Percentiles rank a stretch among this genome's conserved stretches.
Conservation (phyloP, 2,113 vertebrate genomes). For the Micronycteris hirsuta region DNA sequence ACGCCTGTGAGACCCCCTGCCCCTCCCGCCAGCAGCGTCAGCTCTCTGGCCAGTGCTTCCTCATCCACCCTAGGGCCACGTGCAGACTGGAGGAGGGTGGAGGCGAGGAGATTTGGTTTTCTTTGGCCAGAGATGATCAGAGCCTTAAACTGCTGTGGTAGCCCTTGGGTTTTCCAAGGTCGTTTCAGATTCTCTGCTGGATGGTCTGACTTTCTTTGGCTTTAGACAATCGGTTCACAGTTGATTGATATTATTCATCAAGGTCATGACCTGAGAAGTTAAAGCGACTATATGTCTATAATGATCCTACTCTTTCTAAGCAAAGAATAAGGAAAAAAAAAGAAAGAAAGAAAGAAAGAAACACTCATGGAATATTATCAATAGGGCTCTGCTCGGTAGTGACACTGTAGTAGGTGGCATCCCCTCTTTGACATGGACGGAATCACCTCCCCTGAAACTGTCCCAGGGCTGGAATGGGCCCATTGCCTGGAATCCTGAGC, state of each 20-base stretch:
- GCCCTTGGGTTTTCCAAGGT: neutral
- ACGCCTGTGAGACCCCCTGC: neutral
- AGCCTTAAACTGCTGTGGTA: neutral
- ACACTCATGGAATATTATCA: neutral
- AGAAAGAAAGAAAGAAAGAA: neutral
- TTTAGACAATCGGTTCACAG: neutral
- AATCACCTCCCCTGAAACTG: neutral
- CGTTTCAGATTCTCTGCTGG: neutral
- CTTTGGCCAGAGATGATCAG: neutral
- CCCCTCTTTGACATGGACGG: too few species aligned
- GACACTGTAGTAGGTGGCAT: neutral
- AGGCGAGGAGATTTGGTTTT: neutral
- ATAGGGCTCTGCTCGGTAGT: neutral
- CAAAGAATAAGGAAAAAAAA: neutral
- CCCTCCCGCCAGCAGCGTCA: neutral
- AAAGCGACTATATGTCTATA: neutral
- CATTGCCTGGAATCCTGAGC: neutral
- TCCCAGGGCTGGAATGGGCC: neutral
- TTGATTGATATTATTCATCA: neutral
- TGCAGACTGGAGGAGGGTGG: neutral
- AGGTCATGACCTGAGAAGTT: neutral
- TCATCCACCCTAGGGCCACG: neutral
- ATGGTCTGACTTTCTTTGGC: neutral
- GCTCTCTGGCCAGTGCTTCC: neutral
- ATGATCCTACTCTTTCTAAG: neutral